Conservation (phyloP, 1,140 invertebrate genomes). For the Zaprionus nigranus region DNA sequence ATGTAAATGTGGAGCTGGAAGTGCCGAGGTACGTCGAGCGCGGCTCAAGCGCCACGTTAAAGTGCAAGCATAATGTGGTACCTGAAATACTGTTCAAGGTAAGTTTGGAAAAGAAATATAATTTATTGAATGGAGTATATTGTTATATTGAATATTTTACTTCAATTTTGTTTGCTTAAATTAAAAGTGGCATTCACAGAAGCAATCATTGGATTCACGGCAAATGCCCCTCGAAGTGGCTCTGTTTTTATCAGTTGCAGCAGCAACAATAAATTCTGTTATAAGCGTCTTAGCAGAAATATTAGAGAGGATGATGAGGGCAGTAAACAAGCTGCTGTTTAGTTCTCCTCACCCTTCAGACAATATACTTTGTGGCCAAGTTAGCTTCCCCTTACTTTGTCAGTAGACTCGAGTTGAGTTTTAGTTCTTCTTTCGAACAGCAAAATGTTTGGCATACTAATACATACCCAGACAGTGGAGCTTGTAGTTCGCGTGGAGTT, state of each 20-base stretch:
- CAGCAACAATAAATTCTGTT: too few species aligned
- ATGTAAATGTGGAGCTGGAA: slow-evolving; percentile 78
- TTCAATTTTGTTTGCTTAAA: too few species aligned
- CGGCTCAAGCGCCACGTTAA: slow-evolving; percentile 85
- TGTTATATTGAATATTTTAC: too few species aligned
- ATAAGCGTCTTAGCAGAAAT: too few species aligned
- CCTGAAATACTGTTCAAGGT: slow-evolving; percentile 88
- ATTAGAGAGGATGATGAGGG: not conserved
- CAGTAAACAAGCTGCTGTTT: slow-evolving; percentile 59
- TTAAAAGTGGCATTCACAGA: not conserved
- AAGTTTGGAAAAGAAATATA: slow-evolving; percentile 22
- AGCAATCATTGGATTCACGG: too few species aligned
- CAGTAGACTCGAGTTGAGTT: slow-evolving; percentile 41
- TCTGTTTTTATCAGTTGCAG: too few species aligned
- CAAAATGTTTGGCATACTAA: slow-evolving; percentile 52
- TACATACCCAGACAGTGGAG: slow-evolving; percentile 49
- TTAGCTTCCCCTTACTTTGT: not conserved
- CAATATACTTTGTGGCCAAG: not conserved
- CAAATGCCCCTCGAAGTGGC: too few species aligned
- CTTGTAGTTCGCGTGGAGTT: slow-evolving; percentile 27
- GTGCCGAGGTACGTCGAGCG: slow-evolving; percentile 82
- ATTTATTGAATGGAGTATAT: not conserved
- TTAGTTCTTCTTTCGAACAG: slow-evolving; percentile 44
- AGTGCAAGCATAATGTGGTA: slow-evolving; percentile 88
- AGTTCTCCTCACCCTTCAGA: slow-evolving; percentile 23